Evolutionary conservation across 2,113 vertebrate species (phyloP).

Genomic region (Chaenogobius annularis): DNA sequence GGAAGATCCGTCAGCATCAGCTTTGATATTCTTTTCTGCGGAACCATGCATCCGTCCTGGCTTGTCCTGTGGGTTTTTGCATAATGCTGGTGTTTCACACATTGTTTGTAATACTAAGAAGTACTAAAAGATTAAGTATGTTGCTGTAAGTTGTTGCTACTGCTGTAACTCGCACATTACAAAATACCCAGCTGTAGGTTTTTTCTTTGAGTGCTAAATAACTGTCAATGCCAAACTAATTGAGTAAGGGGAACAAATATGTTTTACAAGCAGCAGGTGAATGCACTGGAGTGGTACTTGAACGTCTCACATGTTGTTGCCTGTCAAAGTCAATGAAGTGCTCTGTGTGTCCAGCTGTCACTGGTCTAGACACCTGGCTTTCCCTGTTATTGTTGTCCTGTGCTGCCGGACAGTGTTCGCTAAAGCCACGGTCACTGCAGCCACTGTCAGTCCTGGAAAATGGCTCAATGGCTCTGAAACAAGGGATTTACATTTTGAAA

Average conservation of each 20-base stretch:
- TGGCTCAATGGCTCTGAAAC: slow-evolving; percentile 33
- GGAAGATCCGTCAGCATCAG: slow-evolving; percentile 16
- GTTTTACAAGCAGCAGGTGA: background rate
- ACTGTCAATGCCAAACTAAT: background rate
- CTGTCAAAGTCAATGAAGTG: background rate
- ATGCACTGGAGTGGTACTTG: background rate
- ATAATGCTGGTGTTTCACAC: background rate
- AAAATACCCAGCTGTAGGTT: background rate
- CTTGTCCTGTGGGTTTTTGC: background rate
- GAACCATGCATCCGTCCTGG: background rate
- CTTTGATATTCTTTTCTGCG: slow-evolving; percentile 23
- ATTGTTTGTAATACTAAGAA: background rate
- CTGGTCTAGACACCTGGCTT: slow-evolving; percentile 54
- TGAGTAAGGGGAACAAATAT: background rate
- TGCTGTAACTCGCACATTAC: background rate
- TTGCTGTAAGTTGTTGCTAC: background rate
- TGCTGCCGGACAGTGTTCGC: slow-evolving; percentile 22
- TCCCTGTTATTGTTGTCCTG: slow-evolving; percentile 26
- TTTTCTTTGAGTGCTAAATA: background rate
- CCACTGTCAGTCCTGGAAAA: slow-evolving; percentile 27
- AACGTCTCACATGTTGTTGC: slow-evolving; percentile 5
- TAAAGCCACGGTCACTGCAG: slow-evolving; percentile 33
- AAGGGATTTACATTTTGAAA: slow-evolving; percentile 30
- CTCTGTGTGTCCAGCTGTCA: slow-evolving; percentile 32
- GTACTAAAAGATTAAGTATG: background rate